These are phyloP conservation scores for Benthosema pterotum DNA, from an alignment of 2,797 vertebrate genomes.

Conservation along the genomic window DNA sequence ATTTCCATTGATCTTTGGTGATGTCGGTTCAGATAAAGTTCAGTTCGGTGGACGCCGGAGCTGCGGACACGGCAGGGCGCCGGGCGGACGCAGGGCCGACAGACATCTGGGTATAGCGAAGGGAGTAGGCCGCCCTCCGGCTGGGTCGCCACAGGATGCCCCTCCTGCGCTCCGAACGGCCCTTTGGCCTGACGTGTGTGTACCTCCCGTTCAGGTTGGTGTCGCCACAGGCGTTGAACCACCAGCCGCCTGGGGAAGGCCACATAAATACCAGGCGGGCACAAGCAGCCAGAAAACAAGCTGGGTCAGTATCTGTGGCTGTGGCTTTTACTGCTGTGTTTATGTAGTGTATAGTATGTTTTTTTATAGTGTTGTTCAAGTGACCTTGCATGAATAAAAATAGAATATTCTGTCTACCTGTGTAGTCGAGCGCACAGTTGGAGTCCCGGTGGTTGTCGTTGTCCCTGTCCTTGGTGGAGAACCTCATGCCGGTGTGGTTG, in stretches of 20 bases:
- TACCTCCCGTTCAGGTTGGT: constrained; percentile 90
- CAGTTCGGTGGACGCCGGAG: constrained; percentile 29
- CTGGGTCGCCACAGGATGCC: constrained; percentile 83
- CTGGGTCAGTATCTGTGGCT: not conserved
- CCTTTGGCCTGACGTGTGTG: constrained; percentile 71
- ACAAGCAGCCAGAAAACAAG: not conserved
- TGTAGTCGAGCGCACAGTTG: constrained; percentile 76
- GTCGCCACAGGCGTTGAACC: constrained; percentile 84
- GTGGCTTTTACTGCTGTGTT: not conserved
- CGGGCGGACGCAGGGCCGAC: constrained; percentile 58
- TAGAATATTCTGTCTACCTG: constrained; percentile 69
- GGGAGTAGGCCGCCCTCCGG: constrained; percentile 74
- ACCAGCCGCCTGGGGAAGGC: constrained; percentile 87
- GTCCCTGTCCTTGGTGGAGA: constrained; percentile 84
- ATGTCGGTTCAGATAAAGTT: constrained; percentile 28
- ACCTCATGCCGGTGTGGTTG: constrained; percentile 78
- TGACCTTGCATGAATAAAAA: too few species aligned
- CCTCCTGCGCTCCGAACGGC: constrained; percentile 77
- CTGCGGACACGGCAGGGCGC: constrained; percentile 2
- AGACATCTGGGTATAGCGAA: constrained; percentile 88
- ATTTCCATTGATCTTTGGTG: too few species aligned
- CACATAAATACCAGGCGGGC: not conserved
- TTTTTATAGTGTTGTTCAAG: too few species aligned
- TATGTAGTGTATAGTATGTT: not conserved
- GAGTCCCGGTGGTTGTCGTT: constrained; percentile 46